phyloP scores from a whole-genome alignment of 2,888 invertebrate species.

The Acheta domesticus region DNA sequence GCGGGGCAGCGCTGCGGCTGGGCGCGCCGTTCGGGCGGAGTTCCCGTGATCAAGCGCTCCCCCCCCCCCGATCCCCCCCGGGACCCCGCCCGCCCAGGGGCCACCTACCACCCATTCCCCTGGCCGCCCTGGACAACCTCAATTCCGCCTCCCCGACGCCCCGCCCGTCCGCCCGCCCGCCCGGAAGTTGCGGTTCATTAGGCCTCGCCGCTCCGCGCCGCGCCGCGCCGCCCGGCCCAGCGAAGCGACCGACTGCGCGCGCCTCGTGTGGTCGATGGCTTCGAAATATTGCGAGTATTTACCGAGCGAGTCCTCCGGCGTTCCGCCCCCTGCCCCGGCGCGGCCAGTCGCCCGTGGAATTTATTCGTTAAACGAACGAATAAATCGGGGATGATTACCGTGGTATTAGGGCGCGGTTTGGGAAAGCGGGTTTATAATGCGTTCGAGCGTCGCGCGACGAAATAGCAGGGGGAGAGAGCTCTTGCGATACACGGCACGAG shows the following conservation, averaged over 20 bases:
- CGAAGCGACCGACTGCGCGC: not conserved
- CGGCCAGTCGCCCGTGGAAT: not conserved
- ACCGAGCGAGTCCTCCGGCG: not conserved
- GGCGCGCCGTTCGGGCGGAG: not conserved
- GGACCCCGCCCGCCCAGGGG: not conserved
- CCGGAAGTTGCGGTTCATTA: not conserved
- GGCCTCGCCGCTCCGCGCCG: not conserved
- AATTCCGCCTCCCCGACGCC: not conserved
- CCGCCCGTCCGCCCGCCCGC: not conserved
- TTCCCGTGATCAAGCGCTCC: not conserved
- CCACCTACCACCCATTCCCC: not conserved
- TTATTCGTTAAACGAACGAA: conserved; percentile 11
- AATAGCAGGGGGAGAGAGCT: too few relatives aligned
- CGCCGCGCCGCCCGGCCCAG: not conserved
- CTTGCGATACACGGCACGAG: too few relatives aligned
- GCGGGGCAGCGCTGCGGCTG: not conserved
- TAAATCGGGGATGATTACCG: not conserved
- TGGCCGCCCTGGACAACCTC: not conserved
- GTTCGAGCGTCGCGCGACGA: too few relatives aligned
- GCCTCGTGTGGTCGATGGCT: not conserved
- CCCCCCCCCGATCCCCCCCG: too few relatives aligned
- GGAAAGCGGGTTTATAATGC: too few relatives aligned
- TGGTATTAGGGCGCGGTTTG: not conserved
- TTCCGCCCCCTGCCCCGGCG: not conserved
- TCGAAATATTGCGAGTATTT: conserved; percentile 9